phyloP scores from a whole-genome alignment of 2,888 invertebrate species.

The Agrochola lota region DNA sequence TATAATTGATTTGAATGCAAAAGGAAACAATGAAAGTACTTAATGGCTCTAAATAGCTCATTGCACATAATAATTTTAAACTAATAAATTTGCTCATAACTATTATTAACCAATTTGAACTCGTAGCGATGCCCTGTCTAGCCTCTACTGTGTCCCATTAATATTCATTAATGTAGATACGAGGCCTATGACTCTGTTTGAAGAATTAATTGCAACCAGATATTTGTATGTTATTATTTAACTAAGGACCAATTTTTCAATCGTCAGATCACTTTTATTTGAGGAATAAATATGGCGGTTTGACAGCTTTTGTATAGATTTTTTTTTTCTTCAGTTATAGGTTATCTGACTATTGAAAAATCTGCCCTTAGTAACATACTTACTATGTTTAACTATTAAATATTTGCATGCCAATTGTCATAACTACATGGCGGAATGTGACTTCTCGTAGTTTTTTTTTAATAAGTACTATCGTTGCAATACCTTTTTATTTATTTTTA shows the following conservation, averaged over 20 bases:
- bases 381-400: too few relatives aligned
- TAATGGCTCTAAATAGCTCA: not conserved
- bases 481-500: too few relatives aligned
- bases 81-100: not conserved
- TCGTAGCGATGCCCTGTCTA: not conserved
- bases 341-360: too few relatives aligned
- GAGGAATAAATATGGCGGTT: not conserved
- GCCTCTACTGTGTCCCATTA: not conserved
- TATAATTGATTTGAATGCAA: not conserved
- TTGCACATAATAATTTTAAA: not conserved
- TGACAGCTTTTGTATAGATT: not conserved
- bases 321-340: too few relatives aligned
- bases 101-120: conserved; percentile 8
- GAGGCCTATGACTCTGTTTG: not conserved
- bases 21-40: not conserved
- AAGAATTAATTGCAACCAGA: not conserved
- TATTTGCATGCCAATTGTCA: too few relatives aligned
- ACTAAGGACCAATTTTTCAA: not conserved
- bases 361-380: too few relatives aligned
- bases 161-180: conserved; percentile 4
- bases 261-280: not conserved
- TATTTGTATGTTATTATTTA: too few relatives aligned
- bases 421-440: too few relatives aligned
- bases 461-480: too few relatives aligned
- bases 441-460: too few relatives aligned